Evolutionary conservation across 2,797 vertebrate species (phyloP).

Genomic region (Myripristis jacobus): DNA sequence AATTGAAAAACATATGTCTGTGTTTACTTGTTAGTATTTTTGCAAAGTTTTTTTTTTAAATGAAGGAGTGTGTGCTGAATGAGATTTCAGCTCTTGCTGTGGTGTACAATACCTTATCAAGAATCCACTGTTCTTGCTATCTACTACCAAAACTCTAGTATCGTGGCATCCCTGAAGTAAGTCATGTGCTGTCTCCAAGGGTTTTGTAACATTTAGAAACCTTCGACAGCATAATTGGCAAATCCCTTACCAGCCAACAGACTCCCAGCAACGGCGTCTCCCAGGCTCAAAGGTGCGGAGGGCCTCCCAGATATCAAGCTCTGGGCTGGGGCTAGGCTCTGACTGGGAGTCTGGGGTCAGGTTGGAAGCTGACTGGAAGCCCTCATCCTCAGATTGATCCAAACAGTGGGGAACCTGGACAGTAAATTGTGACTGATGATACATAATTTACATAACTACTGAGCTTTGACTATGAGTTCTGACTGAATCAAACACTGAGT

Average conservation of each 20-base stretch:
- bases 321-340: slow-evolving; percentile 90
- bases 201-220: neutral
- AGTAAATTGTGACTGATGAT: neutral
- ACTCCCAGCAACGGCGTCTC: slow-evolving; percentile 94
- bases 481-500: neutral
- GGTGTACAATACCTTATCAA: too few species aligned
- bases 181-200: neutral
- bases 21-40: too few species aligned
- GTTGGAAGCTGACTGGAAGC: slow-evolving; percentile 97
- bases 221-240: neutral
- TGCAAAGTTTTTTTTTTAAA: too few species aligned
- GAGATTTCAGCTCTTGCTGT: too few species aligned
- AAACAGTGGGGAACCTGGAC: slow-evolving; percentile 90
- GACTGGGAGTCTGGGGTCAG: slow-evolving; percentile 97
- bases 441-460: neutral
- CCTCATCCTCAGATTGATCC: slow-evolving; percentile 97
- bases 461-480: neutral
- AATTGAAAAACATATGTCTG: too few species aligned
- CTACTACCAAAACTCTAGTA: too few species aligned
- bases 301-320: slow-evolving; percentile 94
- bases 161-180: too few species aligned
- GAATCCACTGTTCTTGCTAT: too few species aligned
- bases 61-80: too few species aligned
- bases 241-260: slow-evolving; percentile 89
- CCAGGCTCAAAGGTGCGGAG: slow-evolving; percentile 89